Evolutionary conservation across 2,113 vertebrate species (phyloP).

Genomic region (Telmatochromis sp.): DNA sequence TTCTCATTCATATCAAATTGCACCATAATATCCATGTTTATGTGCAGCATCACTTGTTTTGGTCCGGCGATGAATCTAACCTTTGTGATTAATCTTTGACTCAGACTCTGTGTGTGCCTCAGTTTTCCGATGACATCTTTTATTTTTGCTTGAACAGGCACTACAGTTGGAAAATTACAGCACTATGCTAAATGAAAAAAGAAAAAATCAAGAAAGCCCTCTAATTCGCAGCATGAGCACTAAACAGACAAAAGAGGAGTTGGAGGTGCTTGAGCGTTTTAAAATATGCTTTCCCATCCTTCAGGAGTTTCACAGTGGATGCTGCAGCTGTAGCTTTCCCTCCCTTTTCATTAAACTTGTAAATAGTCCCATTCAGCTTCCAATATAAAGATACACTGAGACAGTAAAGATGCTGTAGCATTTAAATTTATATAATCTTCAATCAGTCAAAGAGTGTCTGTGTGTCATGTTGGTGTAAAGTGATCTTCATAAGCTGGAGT

Average conservation of each 20-base stretch:
- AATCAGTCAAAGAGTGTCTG: neutral
- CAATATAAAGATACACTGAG: neutral
- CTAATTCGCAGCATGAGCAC: neutral
- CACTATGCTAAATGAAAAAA: conserved; percentile 24
- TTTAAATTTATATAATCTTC: neutral
- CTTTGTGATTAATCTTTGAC: neutral
- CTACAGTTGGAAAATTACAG: conserved; percentile 53
- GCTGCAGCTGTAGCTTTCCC: neutral
- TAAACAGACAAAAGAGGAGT: neutral
- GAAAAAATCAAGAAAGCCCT: conserved; percentile 1
- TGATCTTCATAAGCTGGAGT: conserved; percentile 9
- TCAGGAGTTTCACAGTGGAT: conserved; percentile 30
- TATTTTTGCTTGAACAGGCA: conserved; percentile 56
- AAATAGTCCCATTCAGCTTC: neutral
- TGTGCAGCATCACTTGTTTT: neutral
- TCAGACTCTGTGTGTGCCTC: neutral
- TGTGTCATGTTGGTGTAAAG: neutral
- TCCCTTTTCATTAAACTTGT: neutral
- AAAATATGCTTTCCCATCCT: neutral
- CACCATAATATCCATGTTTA: neutral
- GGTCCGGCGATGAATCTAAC: neutral
- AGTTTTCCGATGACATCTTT: conserved; percentile 45
- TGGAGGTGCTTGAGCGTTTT: neutral
- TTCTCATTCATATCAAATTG: neutral
- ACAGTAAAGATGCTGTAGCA: neutral